Evolutionary conservation across 2,113 vertebrate species (phyloP), one percentile per base, ranked within the genome.

Genomic region (Zosterops japonicus): DNA sequence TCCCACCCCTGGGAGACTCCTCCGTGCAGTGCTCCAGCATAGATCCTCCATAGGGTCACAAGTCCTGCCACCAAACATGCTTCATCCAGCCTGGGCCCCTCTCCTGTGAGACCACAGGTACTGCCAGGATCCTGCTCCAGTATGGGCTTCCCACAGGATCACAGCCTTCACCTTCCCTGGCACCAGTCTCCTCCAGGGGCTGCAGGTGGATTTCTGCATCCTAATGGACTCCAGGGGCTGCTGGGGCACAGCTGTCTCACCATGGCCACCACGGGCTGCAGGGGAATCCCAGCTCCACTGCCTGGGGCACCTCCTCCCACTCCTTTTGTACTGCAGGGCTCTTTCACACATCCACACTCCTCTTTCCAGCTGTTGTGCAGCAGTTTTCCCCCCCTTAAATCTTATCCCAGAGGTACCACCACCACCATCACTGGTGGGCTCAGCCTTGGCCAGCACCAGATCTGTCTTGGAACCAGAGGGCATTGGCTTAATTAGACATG

Each of bases 361-460:
- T 42, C 39, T n/a, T 35, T 44, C 36, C 41, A 7, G 41, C 10
- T 72, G 12, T 16, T 68, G 6, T 31, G 6, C 17, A 83, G 52
- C 21, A 57, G 3, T 12, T 55, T 36, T 2, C 16, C 0, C 8
- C 3, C 5, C 5, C 22, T 52, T 46, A 53, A 39, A 36, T 47
- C 16, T 60, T 49, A 31, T 23, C 16, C 5, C n/a, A 39, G 36
- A 47, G 20, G 23, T 1, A 4, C 12, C 29, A 42, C 10, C 28
- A 41, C 25, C n/a, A 42, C 56, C 1, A 1, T 33, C 2, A 2
- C 18, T 46, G n/a, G 9, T 11, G 8, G 39, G 28, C 18, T 83
- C 0, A 0, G 44, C 67, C n/a, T 70, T 65, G 31, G 35, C 27
- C 67, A 59, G 49, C 2, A 1, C 14, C 0, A 0, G 12, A 5